These are phyloP conservation scores for Mormyrus hasselquistii DNA, from an alignment of 2,797 vertebrate species.

Conservation along the genomic window DNA sequence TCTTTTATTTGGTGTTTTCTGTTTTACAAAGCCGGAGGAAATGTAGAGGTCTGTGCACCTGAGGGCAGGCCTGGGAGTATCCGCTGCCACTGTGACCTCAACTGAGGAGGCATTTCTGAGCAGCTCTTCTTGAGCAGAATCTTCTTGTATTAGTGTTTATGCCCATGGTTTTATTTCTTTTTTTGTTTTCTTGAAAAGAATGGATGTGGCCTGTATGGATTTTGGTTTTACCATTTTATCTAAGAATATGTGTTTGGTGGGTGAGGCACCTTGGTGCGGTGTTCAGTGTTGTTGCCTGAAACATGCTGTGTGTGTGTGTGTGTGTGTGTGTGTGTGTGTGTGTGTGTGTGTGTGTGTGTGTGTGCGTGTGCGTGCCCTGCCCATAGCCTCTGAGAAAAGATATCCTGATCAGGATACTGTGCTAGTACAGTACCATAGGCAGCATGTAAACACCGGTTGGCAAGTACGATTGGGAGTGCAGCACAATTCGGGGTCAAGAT, in stretches of 20 bases:
- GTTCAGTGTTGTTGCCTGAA: not conserved
- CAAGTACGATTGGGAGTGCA: constrained; percentile 10
- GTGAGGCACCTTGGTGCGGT: not conserved
- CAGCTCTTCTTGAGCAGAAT: not conserved
- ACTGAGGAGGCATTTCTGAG: not conserved
- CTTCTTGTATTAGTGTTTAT: not conserved
- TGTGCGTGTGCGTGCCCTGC: not conserved
- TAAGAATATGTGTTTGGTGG: not conserved
- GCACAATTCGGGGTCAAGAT: not conserved
- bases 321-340: not conserved
- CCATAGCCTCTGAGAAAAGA: not conserved
- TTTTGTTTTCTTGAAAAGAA: not conserved
- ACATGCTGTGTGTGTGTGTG: not conserved
- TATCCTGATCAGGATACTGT: not conserved
- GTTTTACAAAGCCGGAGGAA: not conserved
- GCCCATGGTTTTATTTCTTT: not conserved
- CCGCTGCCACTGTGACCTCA: not conserved
- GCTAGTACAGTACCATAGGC: not conserved
- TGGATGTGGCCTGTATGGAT: not conserved
- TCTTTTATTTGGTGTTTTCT: not conserved
- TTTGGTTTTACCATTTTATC: not conserved
- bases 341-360: not conserved
- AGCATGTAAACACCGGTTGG: not conserved
- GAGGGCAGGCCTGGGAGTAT: not conserved
- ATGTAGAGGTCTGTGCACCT: not conserved